These are phyloP conservation scores for Aporophyla lueneburgensis DNA, from an alignment of 2,888 invertebrate species.

Conservation along the genomic window DNA sequence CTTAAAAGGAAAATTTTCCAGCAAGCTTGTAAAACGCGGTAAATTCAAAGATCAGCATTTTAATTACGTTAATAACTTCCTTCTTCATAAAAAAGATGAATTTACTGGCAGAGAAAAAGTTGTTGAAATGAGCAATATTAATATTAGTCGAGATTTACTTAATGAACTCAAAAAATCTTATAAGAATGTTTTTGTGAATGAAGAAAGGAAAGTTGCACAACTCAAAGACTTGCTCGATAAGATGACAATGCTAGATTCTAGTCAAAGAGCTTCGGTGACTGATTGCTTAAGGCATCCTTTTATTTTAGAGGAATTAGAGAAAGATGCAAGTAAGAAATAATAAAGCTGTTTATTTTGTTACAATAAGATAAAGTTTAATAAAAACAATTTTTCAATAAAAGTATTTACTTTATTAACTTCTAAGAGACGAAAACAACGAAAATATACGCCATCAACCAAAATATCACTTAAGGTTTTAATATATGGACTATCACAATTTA, in stretches of 20 bases:
- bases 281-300: conserved; percentile 98
- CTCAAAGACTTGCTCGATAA: conserved; percentile 98
- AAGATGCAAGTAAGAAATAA: conserved; percentile 66
- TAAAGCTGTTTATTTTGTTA: conserved; percentile 52
- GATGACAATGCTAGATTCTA: conserved; percentile 96
- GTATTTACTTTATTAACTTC: conserved; percentile 81
- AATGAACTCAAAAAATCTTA: conserved; percentile 96
- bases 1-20: conserved; percentile 98
- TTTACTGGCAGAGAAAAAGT: conserved; percentile 99
- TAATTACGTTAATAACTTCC: conserved; percentile 98
- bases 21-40: conserved; percentile 97
- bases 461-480: conserved; percentile 83
- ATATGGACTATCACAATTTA: conserved; percentile 85
- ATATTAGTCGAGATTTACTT: conserved; percentile 95
- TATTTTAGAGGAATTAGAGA: conserved; percentile 90
- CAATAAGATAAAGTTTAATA: conserved; percentile 67
- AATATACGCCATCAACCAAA: conserved; percentile 86
- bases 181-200: conserved; percentile 95
- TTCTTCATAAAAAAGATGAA: conserved; percentile 99
- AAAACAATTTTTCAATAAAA: conserved; percentile 80
- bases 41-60: conserved; percentile 99
- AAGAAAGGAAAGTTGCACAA: conserved; percentile 96
- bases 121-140: conserved; percentile 96
- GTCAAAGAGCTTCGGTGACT: conserved; percentile 96
- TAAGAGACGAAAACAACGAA: conserved; percentile 86